These are phyloP conservation scores for Forficula auricularia DNA, from an alignment of 1,140 invertebrate genomes.

Conservation along the genomic window DNA sequence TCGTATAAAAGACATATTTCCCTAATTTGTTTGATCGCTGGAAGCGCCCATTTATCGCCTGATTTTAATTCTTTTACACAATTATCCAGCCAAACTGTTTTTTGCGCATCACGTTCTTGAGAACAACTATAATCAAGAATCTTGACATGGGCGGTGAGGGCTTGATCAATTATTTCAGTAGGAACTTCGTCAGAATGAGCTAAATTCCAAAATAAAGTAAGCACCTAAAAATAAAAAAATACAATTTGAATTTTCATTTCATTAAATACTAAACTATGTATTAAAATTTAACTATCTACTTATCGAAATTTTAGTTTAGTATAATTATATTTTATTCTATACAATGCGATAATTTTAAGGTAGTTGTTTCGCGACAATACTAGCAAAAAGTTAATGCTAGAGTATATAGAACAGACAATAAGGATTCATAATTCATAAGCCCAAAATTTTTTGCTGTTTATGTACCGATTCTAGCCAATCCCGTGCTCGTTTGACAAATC, in stretches of 20 bases:
- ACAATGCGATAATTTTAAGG: no score
- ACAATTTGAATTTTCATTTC: neutral
- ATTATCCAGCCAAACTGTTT: conserved; percentile 86
- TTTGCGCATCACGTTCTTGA: conserved; percentile 84
- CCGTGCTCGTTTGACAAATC: no score
- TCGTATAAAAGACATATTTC: conserved; percentile 93
- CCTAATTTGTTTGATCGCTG: conserved; percentile 84
- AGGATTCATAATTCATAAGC: no score
- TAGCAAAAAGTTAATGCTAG: no score
- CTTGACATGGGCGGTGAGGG: conserved; percentile 86
- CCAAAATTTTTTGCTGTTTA: no score
- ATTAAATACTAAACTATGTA: no score
- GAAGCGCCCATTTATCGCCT: conserved; percentile 78
- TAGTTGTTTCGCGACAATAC: no score
- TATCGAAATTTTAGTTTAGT: no score
- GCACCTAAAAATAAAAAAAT: conserved; percentile 39
- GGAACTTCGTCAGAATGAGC: conserved; percentile 91
- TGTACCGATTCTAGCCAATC: no score
- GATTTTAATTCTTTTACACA: conserved; percentile 88
- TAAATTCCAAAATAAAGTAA: conserved; percentile 91
- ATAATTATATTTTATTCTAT: no score
- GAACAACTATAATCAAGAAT: conserved; percentile 96
- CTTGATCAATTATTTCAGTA: conserved; percentile 95
- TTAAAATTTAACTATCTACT: no score
- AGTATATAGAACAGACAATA: no score